Evolutionary conservation across 2,797 vertebrate species (phyloP), one percentile per base, ranked within the genome.

Genomic region (Molossus molossus): DNA sequence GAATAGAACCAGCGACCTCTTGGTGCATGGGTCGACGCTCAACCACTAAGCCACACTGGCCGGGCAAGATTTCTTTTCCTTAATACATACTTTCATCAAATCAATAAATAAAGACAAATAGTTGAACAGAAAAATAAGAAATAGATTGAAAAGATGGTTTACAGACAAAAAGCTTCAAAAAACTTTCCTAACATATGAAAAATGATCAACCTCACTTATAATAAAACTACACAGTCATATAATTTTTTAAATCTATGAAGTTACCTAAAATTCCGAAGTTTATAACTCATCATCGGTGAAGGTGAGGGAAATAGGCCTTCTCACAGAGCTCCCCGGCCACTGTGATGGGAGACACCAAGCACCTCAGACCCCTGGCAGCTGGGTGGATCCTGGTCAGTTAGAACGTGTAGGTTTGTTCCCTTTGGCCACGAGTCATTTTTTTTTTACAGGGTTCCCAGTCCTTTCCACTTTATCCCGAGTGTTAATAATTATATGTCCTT

Each of bases 41-140:
- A 45, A 45, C 40, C 40, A 45, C 6, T 45, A 6, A 45, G 6
- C 40, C 40, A 45, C 40, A 45, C 6, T 45, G 40, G 40, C 40
- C 40, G 6, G 40, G 40, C 40, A 45, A 62, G 65, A 20, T 65
- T 57, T 45, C 65, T 96, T 77, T 64, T 50, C 65, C 50, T 8
- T 62, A 73, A 87, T 92, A 48, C 29, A 27, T 50, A 80, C 8
- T 69, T 65, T 76, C 53, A 60, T 91, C 15, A 27, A 58, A 13
- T 94, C 62, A 87, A 53, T 60, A 80, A 73, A 87, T 48, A 76
- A 95, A 72, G 57, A 64, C 10, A 84, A 70, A 50, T 3, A 48
- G 12, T 33, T 40, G 4, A 86, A 29, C 29, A 87, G 21, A 20
- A 90, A 73, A 70, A 81, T 33, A 14, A 48, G 10, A 58, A 60